Conservation (phyloP, 2,113 vertebrate genomes). For the Gila orcuttii region DNA sequence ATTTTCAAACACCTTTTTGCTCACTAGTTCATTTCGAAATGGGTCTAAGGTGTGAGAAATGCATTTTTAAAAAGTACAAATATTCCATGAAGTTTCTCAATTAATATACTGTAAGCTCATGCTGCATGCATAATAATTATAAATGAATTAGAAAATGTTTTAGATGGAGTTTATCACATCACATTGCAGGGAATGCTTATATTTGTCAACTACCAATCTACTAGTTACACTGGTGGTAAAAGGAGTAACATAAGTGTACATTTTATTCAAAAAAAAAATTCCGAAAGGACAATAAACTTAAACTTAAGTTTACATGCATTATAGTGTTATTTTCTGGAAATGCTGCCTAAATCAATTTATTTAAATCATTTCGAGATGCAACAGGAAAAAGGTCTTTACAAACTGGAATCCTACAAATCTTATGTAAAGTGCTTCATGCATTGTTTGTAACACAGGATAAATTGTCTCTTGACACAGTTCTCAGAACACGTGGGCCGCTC, state of each 20-base stretch:
- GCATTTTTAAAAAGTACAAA: background rate
- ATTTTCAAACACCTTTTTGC: background rate
- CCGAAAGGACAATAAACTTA: too few species aligned
- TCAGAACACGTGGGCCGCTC: conserved; percentile 24
- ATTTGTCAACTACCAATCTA: background rate
- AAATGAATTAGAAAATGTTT: background rate
- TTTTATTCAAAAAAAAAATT: background rate
- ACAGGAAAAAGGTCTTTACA: background rate
- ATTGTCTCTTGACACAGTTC: conserved; percentile 24
- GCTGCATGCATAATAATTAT: background rate
- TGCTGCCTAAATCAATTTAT: background rate
- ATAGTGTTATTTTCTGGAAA: background rate
- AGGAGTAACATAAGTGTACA: background rate
- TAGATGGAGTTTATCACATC: background rate
- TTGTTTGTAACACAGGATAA: conserved; percentile 5
- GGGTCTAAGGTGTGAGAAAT: background rate
- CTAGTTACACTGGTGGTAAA: background rate
- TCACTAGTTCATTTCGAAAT: background rate
- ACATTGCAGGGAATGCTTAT: background rate
- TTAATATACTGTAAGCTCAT: background rate
- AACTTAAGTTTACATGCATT: background rate
- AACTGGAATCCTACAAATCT: background rate
- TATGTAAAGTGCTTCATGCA: background rate
- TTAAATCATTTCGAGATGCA: background rate
- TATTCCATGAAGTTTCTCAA: background rate